Evolutionary conservation across 2,113 vertebrate genomes (phyloP).

Genomic region (Sigmodon hispidus): DNA sequence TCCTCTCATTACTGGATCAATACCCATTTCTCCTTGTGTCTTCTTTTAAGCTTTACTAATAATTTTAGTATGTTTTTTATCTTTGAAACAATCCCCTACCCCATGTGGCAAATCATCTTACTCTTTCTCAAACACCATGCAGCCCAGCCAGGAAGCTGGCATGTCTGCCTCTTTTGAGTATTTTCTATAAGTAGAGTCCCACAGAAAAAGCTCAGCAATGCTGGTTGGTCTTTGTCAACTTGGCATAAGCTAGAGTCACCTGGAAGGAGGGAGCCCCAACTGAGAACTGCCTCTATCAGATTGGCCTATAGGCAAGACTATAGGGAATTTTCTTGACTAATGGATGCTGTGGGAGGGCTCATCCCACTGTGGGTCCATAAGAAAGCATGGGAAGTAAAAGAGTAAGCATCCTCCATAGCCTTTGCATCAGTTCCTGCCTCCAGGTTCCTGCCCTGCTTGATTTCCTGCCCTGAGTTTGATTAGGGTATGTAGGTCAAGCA

Average conservation of each 20-base stretch:
- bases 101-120: background rate
- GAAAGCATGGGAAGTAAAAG: background rate
- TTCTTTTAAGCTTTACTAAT: background rate
- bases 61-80: slow-evolving; percentile 3
- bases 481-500: background rate
- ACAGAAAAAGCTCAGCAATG: background rate
- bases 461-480: background rate
- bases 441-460: background rate
- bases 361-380: background rate
- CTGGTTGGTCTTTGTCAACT: background rate
- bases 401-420: background rate
- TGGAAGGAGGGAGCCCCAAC: background rate
- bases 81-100: background rate
- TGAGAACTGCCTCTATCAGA: background rate
- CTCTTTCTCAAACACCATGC: background rate
- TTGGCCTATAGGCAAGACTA: too few relatives aligned
- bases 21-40: background rate
- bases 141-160: background rate
- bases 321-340: background rate
- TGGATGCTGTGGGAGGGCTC: background rate
- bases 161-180: background rate
- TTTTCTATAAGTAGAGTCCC: background rate
- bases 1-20: background rate
- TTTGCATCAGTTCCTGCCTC: background rate
- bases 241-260: background rate